A percentile compares a stretch with the other conserved stretches of the same genome.
Evolutionary conservation across 2,888 invertebrate genomes (phyloP).

Genomic region (Platycnemis pennipes): DNA sequence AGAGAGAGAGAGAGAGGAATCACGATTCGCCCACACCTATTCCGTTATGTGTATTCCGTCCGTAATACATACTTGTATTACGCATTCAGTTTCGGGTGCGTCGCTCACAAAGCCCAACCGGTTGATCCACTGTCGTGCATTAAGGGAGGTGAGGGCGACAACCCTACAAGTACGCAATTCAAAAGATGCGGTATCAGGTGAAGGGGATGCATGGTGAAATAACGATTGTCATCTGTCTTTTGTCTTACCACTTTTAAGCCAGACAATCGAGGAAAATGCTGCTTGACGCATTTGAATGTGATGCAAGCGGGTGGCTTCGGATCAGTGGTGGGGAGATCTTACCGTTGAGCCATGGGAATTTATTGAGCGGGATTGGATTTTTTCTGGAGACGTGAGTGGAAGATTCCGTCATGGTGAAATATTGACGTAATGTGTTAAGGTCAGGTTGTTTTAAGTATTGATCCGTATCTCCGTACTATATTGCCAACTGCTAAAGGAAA

Average conservation of each 20-base stretch:
- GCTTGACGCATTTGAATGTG: not conserved
- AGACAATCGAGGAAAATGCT: constrained; percentile 34
- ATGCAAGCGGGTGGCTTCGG: not conserved
- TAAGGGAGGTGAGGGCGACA: not conserved
- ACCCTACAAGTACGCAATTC: not conserved
- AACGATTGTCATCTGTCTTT: constrained; percentile 26
- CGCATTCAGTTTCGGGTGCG: constrained; percentile 51
- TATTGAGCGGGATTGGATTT: constrained; percentile 24
- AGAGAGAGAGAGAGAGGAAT: not conserved
- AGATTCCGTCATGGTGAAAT: not conserved
- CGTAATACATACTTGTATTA: constrained; percentile 42
- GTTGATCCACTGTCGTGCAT: constrained; percentile 4
- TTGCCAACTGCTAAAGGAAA: not conserved
- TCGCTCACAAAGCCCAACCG: not conserved
- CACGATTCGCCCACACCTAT: constrained; percentile 31
- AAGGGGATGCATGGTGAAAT: constrained; percentile 40
- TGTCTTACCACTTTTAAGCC: constrained; percentile 10
- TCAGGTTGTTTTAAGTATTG: not conserved
- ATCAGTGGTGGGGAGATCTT: constrained; percentile 17
- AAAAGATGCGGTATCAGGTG: constrained; percentile 4
- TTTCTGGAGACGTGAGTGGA: not conserved
- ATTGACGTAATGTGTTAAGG: not conserved
- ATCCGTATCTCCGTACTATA: not conserved
- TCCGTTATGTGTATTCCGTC: constrained; percentile 21
- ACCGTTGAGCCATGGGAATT: not conserved